Evolutionary conservation across 2,113 vertebrate genomes (phyloP), one percentile per base, ranked within the genome.

Genomic region (Rhegmatorhina hoffmannsi): DNA sequence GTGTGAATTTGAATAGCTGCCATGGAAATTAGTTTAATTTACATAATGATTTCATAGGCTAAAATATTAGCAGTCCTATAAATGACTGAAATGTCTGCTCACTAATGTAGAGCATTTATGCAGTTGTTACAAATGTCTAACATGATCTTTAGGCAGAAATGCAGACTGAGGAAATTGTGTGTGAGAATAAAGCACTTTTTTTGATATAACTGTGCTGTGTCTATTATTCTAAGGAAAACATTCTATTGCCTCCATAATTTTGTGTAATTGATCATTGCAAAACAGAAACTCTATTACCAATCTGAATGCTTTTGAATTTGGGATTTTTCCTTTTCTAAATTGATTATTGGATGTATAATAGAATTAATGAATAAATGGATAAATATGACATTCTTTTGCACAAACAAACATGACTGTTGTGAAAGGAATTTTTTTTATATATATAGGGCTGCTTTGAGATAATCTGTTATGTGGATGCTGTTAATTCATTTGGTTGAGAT

Each of bases 11-110:
- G 7, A 87, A 96, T 93, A 80, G 44, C 59, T 94, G 31, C 40
- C 4, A 18, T 91, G 74, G 79, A 95, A 97, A 79, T 84, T 49
- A 95, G 72, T 89, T 94, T 59, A 75, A 96, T 97, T 97, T 97
- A 70, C 90, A 87, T 95, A 94, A 93, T 94, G 81, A 85, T 92
- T 94, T 97, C 59, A 78, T 84, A 86, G 87, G 53, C 75, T 95
- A 94, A 94, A 95, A 68, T 97, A 92, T 96, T 95, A 90, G 43
- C 84, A 94, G 49, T 91, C n/a, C 28, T 92, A 59, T 92, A 92
- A 87, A 55, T 92, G 70, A 84, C 84, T 76, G 92, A 96, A 96
- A 96, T 91, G 66, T 73, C 44, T 79, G 25, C 92, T 96, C 13
- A 33, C 84, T 96, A 84, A 60, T 78, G 40, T 25, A 55, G 85